Evolutionary conservation across 2,888 invertebrate genomes (phyloP), one percentile per base, ranked within the genome.

Genomic region (Pegoplata infirma): DNA sequence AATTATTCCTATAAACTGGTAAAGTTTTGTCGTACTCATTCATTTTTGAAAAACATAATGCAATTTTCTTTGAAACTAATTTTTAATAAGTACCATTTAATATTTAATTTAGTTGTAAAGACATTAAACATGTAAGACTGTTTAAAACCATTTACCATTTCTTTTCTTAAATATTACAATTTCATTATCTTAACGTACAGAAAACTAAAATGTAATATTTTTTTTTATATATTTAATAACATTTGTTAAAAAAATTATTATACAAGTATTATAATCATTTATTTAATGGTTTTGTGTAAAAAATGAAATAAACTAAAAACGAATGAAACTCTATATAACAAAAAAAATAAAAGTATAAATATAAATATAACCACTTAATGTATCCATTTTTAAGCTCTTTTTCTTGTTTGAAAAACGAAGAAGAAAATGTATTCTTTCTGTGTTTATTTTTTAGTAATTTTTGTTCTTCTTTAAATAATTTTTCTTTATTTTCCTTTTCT

Each of bases 351-450:
- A 17, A 47, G 46, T 61, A 10, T 8, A 19, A 40, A 40, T n/a
- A 44, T 14, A 10, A 17, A 58, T 44, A 58, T 44, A 58, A 58
- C 58, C 58, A 58, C 58, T 58, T 58, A 44, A 58, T 58, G 58
- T 58, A 8, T 44, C 23, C 36, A 21, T n/a, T 44, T 58, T 23
- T 23, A 58, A 44, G 44, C 44, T 40, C 56, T 23, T 51, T 32
- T 55, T 10, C 16, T 17, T 32, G 10, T 55, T 55, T 5, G 2
- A 12, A 49, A 14, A 21, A n/a, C 8, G 12, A 36, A 19, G 1
- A 19, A 17, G 5, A 21, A 21, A n/a, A 55, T 5, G 12, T 28
- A 55, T 55, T 32, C 12, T 28, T 14, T 28, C 12, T 55, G 16
- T 55, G 19, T 51, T 23, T 12, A 23, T 23, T 21, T 58, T 40